Conservation (phyloP, 1,140 invertebrate species). For the Subanguina moxae region DNA sequence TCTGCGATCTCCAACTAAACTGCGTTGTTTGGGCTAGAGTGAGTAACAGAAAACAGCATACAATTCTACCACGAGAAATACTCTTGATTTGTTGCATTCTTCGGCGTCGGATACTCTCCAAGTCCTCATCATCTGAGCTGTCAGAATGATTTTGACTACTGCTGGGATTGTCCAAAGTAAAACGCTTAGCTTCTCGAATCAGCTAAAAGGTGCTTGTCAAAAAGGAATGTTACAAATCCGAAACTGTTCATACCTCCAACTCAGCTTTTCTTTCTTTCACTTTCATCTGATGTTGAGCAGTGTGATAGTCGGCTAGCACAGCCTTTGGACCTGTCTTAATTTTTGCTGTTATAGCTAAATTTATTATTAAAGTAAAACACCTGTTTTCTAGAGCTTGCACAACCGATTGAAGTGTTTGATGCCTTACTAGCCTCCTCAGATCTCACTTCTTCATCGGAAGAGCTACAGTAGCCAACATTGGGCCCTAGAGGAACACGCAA, state of each 20-base stretch:
- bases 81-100: conserved; percentile 35
- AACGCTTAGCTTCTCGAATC: conserved; percentile 39
- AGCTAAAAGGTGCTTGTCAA: conserved; percentile 27
- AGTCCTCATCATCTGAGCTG: conserved; percentile 31
- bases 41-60: too few relatives aligned
- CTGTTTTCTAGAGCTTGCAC: too few relatives aligned
- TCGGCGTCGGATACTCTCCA: conserved; percentile 29
- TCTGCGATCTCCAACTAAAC: conserved; percentile 22
- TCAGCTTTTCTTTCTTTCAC: conserved; percentile 9
- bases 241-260: conserved; percentile 10
- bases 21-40: too few relatives aligned
- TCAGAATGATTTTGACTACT: conserved; percentile 20
- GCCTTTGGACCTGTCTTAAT: conserved; percentile 43
- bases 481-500: conserved; percentile 19
- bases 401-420: neutral
- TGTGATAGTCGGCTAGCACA: conserved; percentile 41
- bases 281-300: conserved; percentile 8
- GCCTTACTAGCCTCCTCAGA: neutral
- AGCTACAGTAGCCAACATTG: conserved; percentile 43
- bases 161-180: conserved; percentile 22
- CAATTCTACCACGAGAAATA: conserved; percentile 17
- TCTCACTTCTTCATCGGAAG: conserved; percentile 40
- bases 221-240: neutral
- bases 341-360: too few relatives aligned
- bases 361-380: too few relatives aligned